These are phyloP conservation scores for Rhinophrynus dorsalis DNA, from an alignment of 2,797 vertebrate species.

Conservation along the genomic window DNA sequence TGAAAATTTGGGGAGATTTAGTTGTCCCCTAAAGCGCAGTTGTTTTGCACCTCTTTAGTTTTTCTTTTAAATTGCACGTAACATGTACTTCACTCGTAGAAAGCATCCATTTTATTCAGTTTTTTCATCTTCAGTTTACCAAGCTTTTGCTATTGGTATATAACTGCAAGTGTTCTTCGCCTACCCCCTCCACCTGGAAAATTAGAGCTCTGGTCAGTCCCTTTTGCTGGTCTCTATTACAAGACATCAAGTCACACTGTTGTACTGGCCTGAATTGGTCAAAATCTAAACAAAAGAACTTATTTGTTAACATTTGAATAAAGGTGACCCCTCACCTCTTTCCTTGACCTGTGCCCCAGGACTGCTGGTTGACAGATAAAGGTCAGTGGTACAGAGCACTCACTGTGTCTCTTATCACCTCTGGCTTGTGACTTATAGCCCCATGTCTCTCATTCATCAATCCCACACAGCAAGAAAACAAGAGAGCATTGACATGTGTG, in stretches of 20 bases:
- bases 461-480: not conserved
- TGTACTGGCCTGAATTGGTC: not conserved
- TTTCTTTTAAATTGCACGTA: too few species aligned
- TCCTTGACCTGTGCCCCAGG: not conserved
- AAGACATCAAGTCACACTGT: not conserved
- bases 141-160: too few species aligned
- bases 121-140: too few species aligned
- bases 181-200: too few species aligned
- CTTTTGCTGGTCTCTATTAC: not conserved
- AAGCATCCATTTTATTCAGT: too few species aligned
- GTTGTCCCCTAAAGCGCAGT: too few species aligned
- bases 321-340: not conserved
- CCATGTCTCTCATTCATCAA: not conserved
- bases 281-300: not conserved
- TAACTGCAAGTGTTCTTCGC: too few species aligned
- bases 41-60: too few species aligned
- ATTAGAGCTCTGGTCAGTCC: not conserved
- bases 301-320: not conserved
- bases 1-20: too few species aligned
- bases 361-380: not conserved
- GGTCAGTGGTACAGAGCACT: not conserved
- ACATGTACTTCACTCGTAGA: too few species aligned
- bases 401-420: slow-evolving; percentile 13
- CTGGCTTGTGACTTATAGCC: not conserved
- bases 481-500: not conserved